Percentiles rank a stretch among this genome's conserved stretches.
phyloP scores from a whole-genome alignment of 2,797 vertebrate species.

The Micromesistius poutassou region DNA sequence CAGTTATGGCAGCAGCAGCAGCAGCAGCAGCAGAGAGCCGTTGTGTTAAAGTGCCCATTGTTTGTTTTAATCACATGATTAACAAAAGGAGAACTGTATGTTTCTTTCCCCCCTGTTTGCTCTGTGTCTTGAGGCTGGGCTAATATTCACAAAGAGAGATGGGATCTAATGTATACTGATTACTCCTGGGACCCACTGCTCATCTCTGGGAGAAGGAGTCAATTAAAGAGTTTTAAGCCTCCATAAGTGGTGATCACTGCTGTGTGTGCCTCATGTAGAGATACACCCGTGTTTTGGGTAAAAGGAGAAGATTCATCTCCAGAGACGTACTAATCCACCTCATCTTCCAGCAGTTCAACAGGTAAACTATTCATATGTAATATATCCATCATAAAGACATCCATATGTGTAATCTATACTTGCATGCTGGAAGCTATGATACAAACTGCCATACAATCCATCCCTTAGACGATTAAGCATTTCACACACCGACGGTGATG shows the following conservation, averaged over 20 bases:
- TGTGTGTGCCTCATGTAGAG: not conserved
- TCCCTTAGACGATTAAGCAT: not conserved
- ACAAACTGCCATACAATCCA: no score
- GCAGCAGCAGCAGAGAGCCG: slow-evolving; percentile 22
- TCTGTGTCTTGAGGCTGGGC: slow-evolving; percentile 52
- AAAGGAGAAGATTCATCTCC: slow-evolving; percentile 68
- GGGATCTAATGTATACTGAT: slow-evolving; percentile 82
- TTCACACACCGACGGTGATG: not conserved
- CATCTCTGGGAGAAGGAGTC: slow-evolving; percentile 63
- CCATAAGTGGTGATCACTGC: slow-evolving; percentile 49
- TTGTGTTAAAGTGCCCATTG: slow-evolving; percentile 37
- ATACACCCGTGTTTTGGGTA: slow-evolving; percentile 55
- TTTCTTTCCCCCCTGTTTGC: slow-evolving; percentile 58
- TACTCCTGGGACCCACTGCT: slow-evolving; percentile 72
- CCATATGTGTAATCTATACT: no score
- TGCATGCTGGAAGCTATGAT: no score
- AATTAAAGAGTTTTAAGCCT: slow-evolving; percentile 75
- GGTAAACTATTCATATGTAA: slow-evolving; percentile 44
- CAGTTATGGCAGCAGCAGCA: slow-evolving; percentile 39
- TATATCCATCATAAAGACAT: slow-evolving; percentile 21
- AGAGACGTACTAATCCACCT: slow-evolving; percentile 54
- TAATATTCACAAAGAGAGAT: slow-evolving; percentile 74
- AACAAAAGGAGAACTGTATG: slow-evolving; percentile 50
- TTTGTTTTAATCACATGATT: slow-evolving; percentile 53
- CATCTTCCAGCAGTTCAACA: slow-evolving; percentile 62